A percentile compares a stretch with the other conserved stretches of the same genome.
These are phyloP conservation scores for Bathynomus jamesi DNA, from an alignment of 1,140 invertebrate species.

Conservation along the genomic window DNA sequence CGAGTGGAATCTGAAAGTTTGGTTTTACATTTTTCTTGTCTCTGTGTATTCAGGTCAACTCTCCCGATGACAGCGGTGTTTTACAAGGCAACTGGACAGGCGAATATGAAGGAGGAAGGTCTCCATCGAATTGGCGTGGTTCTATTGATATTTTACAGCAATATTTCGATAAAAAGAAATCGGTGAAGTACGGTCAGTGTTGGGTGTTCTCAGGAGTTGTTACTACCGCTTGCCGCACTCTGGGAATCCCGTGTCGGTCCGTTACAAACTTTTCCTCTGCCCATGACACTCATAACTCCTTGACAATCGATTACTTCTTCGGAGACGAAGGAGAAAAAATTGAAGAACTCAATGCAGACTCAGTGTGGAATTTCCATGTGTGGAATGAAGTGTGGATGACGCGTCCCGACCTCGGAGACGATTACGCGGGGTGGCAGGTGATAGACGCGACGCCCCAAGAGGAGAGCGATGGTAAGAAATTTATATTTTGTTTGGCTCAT, in stretches of 20 bases:
- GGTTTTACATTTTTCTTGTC: background rate
- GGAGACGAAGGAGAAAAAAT: constrained; percentile 68
- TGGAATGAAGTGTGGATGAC: constrained; percentile 95
- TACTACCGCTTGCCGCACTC: constrained; percentile 71
- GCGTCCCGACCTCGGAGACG: constrained; percentile 64
- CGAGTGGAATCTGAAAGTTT: too few relatives aligned
- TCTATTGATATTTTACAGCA: constrained; percentile 76
- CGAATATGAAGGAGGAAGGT: constrained; percentile 70
- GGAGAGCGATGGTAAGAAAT: constrained; percentile 5
- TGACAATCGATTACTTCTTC: constrained; percentile 86
- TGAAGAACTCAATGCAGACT: constrained; percentile 68
- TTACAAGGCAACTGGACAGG: constrained; percentile 81
- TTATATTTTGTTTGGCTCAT: background rate
- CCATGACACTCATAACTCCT: constrained; percentile 79
- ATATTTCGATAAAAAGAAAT: constrained; percentile 71
- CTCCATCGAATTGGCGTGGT: constrained; percentile 79
- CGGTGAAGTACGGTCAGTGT: constrained; percentile 89
- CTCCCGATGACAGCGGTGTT: constrained; percentile 75
- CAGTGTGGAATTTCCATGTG: constrained; percentile 75
- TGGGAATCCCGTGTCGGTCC: constrained; percentile 77
- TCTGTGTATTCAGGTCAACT: too few relatives aligned
- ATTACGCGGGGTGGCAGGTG: constrained; percentile 63
- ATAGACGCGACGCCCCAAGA: constrained; percentile 12
- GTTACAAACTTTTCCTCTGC: constrained; percentile 83
- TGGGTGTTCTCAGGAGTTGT: constrained; percentile 89